Evolutionary conservation across 1,140 invertebrate species (phyloP).

Genomic region (Holotrichia oblita): DNA sequence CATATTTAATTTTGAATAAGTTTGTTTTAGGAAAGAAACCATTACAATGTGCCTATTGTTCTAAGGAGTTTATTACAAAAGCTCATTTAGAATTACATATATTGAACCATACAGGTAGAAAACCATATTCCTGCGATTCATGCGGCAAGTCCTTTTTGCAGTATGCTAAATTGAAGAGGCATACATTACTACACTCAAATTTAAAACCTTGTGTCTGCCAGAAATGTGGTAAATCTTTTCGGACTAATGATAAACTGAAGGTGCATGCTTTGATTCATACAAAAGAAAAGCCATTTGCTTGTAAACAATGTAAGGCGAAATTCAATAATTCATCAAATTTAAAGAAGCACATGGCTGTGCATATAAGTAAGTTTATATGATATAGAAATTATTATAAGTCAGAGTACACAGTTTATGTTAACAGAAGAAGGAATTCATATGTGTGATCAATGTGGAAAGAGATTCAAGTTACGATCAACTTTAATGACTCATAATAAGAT

Average conservation of each 20-base stretch:
- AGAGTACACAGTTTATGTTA: slow-evolving; percentile 42
- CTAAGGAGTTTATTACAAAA: slow-evolving; percentile 57
- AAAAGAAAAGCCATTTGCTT: slow-evolving; percentile 63
- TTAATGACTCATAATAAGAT: slow-evolving; percentile 58
- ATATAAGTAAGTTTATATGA: slow-evolving; percentile 62
- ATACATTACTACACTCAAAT: slow-evolving; percentile 52
- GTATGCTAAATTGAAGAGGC: slow-evolving; percentile 57
- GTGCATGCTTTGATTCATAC: slow-evolving; percentile 63
- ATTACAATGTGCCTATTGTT: slow-evolving; percentile 56
- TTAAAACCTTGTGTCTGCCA: slow-evolving; percentile 59
- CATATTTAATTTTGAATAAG: no score
- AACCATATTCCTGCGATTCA: slow-evolving; percentile 55
- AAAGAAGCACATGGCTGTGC: slow-evolving; percentile 65
- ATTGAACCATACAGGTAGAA: slow-evolving; percentile 55
- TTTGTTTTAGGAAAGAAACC: slow-evolving; percentile 60
- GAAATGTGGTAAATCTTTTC: slow-evolving; percentile 61
- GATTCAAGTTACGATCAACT: slow-evolving; percentile 64
- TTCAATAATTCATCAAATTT: slow-evolving; percentile 67
- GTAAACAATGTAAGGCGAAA: slow-evolving; percentile 62
- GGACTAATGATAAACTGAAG: slow-evolving; percentile 61
- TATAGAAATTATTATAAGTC: background rate
- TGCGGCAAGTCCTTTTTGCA: slow-evolving; percentile 57
- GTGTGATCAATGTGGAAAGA: slow-evolving; percentile 66
- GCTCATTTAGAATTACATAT: slow-evolving; percentile 57
- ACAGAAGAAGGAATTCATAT: slow-evolving; percentile 66